Evolutionary conservation across 30 jellyfish, hydroid and myxozoan genomes (phyloP).

Genomic region (Turritopsis rubra): DNA sequence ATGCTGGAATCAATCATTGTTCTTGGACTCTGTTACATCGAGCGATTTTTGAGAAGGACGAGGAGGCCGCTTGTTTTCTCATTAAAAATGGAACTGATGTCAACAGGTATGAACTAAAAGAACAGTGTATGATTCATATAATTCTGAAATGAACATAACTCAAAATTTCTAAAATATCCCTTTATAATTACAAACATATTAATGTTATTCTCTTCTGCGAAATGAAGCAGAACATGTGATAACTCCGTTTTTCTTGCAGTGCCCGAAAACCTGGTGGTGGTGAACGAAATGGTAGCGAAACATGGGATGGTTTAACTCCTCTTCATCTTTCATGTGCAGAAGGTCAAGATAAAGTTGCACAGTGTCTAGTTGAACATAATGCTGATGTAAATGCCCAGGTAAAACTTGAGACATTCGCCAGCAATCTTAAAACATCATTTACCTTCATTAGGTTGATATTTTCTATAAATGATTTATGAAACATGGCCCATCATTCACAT

Average conservation of each 20-base stretch:
- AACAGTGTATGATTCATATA: not conserved
- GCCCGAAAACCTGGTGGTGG: conserved; percentile 82
- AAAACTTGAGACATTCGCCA: too few relatives aligned
- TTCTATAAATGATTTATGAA: not conserved
- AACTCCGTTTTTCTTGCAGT: conserved; percentile 30
- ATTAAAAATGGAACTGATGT: conserved; percentile 62
- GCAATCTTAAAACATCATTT: not conserved
- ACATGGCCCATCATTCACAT: too few relatives aligned
- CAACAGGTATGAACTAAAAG: conserved; percentile 48
- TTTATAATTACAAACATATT: too few relatives aligned
- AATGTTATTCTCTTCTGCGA: too few relatives aligned
- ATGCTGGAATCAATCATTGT: conserved; percentile 59
- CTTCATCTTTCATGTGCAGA: conserved; percentile 84
- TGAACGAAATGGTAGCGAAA: conserved; percentile 83
- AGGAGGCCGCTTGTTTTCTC: conserved; percentile 76
- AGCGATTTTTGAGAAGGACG: conserved; percentile 83
- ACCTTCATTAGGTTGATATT: not conserved
- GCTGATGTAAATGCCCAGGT: conserved; percentile 86
- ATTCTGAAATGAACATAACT: not conserved
- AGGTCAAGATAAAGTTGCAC: conserved; percentile 81
- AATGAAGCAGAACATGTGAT: too few relatives aligned
- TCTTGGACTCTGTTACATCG: conserved; percentile 81
- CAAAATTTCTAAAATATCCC: too few relatives aligned
- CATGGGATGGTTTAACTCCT: conserved; percentile 79
- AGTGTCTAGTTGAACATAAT: conserved; percentile 67